Conservation (phyloP, 2,797 vertebrate species). For the Lepus oiostolus region DNA sequence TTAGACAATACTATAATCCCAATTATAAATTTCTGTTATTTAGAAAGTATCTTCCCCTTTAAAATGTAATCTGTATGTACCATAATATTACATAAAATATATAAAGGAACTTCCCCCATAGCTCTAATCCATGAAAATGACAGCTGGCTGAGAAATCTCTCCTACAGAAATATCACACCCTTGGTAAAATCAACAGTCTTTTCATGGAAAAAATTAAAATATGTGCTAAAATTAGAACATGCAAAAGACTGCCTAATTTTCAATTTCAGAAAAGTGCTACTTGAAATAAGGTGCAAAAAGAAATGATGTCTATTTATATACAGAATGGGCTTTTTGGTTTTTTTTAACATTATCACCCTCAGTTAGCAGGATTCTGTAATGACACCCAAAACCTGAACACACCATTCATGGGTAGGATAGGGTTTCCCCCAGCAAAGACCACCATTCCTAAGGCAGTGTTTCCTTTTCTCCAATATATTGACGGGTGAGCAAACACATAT, state of each 20-base stretch:
- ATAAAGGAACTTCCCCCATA: constrained; percentile 15
- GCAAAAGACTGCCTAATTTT: constrained; percentile 50
- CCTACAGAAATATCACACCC: constrained; percentile 53
- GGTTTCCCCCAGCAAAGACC: not conserved
- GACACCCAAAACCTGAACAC: constrained; percentile 44
- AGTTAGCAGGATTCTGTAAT: constrained; percentile 45
- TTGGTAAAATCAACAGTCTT: constrained; percentile 55
- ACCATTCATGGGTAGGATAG: not conserved
- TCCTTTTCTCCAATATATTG: not conserved
- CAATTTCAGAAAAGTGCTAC: constrained; percentile 50
- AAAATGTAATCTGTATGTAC: constrained; percentile 31
- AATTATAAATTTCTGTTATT: constrained; percentile 44
- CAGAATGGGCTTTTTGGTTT: not conserved
- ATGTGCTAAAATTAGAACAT: constrained; percentile 72
- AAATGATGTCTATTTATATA: constrained; percentile 51
- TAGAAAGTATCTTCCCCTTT: constrained; percentile 44
- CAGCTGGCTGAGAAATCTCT: constrained; percentile 61
- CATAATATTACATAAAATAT: constrained; percentile 52
- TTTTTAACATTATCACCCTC: not conserved
- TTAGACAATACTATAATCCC: not conserved
- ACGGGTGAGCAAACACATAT: not conserved
- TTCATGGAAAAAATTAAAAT: constrained; percentile 57
- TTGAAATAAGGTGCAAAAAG: constrained; percentile 45
- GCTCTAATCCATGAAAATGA: constrained; percentile 44
- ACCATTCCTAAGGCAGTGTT: not conserved